Percentiles rank a stretch among this genome's conserved stretches.
phyloP scores from a whole-genome alignment of 2,888 invertebrate genomes.

The Stegana nigrithorax region DNA sequence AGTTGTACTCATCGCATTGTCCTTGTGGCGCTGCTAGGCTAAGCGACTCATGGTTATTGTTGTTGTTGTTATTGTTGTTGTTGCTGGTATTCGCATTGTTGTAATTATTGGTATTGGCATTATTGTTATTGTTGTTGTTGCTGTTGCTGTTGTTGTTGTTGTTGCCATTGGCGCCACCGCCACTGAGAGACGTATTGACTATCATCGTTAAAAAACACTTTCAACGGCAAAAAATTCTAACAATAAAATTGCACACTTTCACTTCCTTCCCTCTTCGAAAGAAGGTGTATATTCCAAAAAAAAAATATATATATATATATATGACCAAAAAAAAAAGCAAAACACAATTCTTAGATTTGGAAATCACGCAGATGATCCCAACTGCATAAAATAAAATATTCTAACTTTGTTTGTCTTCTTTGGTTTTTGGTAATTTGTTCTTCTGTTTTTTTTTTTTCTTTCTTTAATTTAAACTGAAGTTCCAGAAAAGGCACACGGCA shows the following conservation, averaged over 20 bases:
- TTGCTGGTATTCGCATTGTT: slow-evolving; percentile 38
- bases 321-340: not conserved
- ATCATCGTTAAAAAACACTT: slow-evolving; percentile 43
- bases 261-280: not conserved
- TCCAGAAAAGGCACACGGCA: not conserved
- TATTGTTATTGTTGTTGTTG: slow-evolving; percentile 12
- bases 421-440: slow-evolving; percentile 12
- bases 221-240: not conserved
- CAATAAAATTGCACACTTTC: not conserved
- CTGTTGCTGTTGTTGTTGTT: not conserved
- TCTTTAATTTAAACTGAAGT: not conserved
- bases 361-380: no score
- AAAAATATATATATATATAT: not conserved
- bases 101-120: slow-evolving; percentile 32
- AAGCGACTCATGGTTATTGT: slow-evolving; percentile 6
- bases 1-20: slow-evolving; percentile 56
- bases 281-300: not conserved
- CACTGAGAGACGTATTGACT: slow-evolving; percentile 56
- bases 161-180: slow-evolving; percentile 24
- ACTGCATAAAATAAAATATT: no score
- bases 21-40: slow-evolving; percentile 32
- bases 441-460: not conserved
- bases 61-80: slow-evolving; percentile 28
- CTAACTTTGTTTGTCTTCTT: no score
- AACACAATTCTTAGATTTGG: not conserved